These are phyloP conservation scores for Barnardius zonarius DNA, from an alignment of 2,113 vertebrate species.

Conservation along the genomic window DNA sequence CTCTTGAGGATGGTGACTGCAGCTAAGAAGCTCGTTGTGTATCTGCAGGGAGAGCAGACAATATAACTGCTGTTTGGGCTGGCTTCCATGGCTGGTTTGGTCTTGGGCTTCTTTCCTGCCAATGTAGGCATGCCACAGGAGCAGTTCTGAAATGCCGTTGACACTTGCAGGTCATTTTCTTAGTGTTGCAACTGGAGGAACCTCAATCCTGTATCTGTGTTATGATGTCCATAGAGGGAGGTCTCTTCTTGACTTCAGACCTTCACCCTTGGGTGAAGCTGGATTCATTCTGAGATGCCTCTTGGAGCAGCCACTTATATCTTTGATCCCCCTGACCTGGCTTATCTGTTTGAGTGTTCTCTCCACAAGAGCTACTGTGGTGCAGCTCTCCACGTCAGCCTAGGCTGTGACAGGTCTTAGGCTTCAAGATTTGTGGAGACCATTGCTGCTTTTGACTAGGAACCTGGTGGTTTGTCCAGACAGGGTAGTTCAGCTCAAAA, in stretches of 20 bases:
- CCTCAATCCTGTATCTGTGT: not conserved
- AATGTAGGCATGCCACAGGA: not conserved
- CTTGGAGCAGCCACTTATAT: not conserved
- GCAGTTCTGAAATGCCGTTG: not conserved
- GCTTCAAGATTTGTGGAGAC: not conserved
- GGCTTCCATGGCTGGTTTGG: rapidly evolving
- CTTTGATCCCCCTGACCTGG: not conserved
- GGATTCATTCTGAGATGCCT: not conserved
- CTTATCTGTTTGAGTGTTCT: not conserved
- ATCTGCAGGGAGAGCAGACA: not conserved
- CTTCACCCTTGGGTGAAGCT: not conserved
- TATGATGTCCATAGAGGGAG: rapidly evolving
- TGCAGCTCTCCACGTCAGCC: not conserved
- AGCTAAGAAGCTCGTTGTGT: not conserved
- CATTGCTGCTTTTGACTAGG: not conserved
- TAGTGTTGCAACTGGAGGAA: not conserved
- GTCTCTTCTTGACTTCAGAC: not conserved
- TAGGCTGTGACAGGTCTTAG: not conserved
- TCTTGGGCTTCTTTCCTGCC: not conserved
- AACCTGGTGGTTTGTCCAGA: not conserved
- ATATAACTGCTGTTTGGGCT: not conserved
- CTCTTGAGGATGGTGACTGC: not conserved
- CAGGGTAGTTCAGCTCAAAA: not conserved
- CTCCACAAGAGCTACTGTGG: not conserved
- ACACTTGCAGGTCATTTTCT: not conserved